phyloP scores from a whole-genome alignment of 2,888 invertebrate genomes.

The Netelia virgata region DNA sequence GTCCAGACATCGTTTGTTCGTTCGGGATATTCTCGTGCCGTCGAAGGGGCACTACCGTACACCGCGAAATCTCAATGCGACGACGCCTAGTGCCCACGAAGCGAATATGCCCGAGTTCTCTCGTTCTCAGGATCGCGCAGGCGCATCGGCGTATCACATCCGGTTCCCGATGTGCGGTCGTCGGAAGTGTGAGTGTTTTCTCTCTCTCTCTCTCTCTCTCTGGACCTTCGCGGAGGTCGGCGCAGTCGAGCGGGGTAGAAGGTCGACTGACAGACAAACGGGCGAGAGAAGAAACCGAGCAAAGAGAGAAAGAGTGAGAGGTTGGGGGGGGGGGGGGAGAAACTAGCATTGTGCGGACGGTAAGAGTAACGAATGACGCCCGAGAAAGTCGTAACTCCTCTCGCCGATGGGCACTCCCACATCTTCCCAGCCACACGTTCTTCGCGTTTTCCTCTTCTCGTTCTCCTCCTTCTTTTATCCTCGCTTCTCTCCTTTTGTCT shows the following conservation, averaged over 20 bases:
- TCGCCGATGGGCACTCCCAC: slow-evolving; percentile 79
- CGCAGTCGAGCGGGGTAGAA: slow-evolving; percentile 62
- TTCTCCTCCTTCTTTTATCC: slow-evolving; percentile 15
- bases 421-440: slow-evolving; percentile 67
- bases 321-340: slow-evolving; percentile 21
- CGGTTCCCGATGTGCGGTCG: slow-evolving; percentile 55
- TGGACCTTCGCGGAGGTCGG: slow-evolving; percentile 65
- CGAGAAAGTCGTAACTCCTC: slow-evolving; percentile 77
- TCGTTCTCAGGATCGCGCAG: background rate
- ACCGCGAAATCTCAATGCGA: slow-evolving; percentile 42
- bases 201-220: background rate
- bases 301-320: slow-evolving; percentile 28
- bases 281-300: slow-evolving; percentile 27
- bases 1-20: slow-evolving; percentile 59
- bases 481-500: slow-evolving; percentile 3
- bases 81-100: background rate
- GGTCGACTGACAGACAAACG: slow-evolving; percentile 63
- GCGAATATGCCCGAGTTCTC: slow-evolving; percentile 28
- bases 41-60: slow-evolving; percentile 18
- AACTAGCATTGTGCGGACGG: slow-evolving; percentile 67
- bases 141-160: slow-evolving; percentile 59
- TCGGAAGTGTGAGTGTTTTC: slow-evolving; percentile 49
- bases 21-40: slow-evolving; percentile 24
- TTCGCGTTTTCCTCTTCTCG: slow-evolving; percentile 34
- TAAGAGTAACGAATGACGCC: slow-evolving; percentile 79